These are phyloP conservation scores for Meteorus sp. DNA, from an alignment of 1,140 invertebrate species.

Conservation along the genomic window DNA sequence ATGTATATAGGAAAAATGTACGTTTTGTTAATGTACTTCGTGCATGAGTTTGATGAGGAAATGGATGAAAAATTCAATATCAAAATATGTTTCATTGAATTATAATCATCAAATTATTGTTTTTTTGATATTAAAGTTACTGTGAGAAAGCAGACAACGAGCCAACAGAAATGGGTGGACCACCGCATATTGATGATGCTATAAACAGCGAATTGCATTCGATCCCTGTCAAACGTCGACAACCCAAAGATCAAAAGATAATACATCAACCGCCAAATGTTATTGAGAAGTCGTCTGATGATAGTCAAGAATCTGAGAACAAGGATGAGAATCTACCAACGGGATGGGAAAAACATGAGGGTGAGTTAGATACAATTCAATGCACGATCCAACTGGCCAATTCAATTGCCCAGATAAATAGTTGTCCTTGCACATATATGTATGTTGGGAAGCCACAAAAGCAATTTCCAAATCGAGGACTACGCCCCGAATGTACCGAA, in stretches of 20 bases:
- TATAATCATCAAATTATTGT: constrained; percentile 7
- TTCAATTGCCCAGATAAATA: constrained; percentile 15
- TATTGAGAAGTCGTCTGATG: constrained; percentile 51
- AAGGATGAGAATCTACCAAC: constrained; percentile 68
- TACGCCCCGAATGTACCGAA: constrained; percentile 20
- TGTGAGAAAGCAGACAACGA: constrained; percentile 64
- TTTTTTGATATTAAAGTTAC: constrained; percentile 49
- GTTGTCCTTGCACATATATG: not conserved
- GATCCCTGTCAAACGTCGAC: constrained; percentile 70
- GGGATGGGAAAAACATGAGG: constrained; percentile 94
- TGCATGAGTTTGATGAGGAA: too few relatives aligned
- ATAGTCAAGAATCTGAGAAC: constrained; percentile 54
- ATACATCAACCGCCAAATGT: constrained; percentile 47
- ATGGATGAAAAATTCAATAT: not conserved
- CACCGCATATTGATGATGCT: constrained; percentile 70
- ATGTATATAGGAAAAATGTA: too few relatives aligned
- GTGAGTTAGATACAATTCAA: too few relatives aligned
- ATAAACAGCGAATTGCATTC: constrained; percentile 77
- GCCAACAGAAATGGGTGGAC: constrained; percentile 59
- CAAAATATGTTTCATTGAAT: not conserved
- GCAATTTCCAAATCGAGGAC: constrained; percentile 18
- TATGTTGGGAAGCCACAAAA: constrained; percentile 6
- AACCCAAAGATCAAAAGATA: constrained; percentile 56
- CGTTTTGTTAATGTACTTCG: too few relatives aligned
- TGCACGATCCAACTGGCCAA: too few relatives aligned